A percentile compares a stretch with the other conserved stretches of the same genome.
Evolutionary conservation across 1,140 invertebrate species (phyloP).

Genomic region (Drosophila pectinifera): DNA sequence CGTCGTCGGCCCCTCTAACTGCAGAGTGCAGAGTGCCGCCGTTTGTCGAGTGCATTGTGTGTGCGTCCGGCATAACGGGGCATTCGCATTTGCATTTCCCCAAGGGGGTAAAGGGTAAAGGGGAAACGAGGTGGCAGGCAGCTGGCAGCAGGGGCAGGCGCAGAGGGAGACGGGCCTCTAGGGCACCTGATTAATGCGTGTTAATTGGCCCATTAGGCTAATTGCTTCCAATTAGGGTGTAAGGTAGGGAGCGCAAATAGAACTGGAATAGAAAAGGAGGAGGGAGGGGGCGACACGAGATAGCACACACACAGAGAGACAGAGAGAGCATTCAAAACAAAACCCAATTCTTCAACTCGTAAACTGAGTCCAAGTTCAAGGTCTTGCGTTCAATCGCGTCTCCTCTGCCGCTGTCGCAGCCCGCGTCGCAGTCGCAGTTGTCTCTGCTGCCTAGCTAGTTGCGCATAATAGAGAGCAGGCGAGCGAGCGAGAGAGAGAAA

Average conservation of each 20-base stretch:
- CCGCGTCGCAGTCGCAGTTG: not conserved
- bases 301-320: not conserved
- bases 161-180: not conserved
- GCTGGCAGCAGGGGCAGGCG: not conserved
- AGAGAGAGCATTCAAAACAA: conserved; percentile 74
- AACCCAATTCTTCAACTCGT: conserved; percentile 79
- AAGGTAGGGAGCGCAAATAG: conserved; percentile 1
- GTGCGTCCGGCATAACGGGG: conserved; percentile 20
- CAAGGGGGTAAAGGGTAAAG: not conserved
- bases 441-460: conserved; percentile 43
- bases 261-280: not conserved
- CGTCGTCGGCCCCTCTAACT: not conserved
- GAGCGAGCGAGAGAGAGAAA: conserved; percentile 6
- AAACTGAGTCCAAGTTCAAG: conserved; percentile 84
- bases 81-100: conserved; percentile 23
- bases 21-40: conserved; percentile 1
- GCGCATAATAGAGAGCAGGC: conserved; percentile 56
- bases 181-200: conserved; percentile 47
- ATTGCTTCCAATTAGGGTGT: conserved; percentile 33
- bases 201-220: conserved; percentile 56
- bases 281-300: not conserved
- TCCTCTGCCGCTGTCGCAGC: conserved; percentile 29
- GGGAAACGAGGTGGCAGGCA: not conserved
- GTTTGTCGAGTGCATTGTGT: conserved; percentile 5
- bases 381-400: conserved; percentile 73